Evolutionary conservation across 2,113 vertebrate genomes (phyloP).

Genomic region (Phalacrocorax carbo): DNA sequence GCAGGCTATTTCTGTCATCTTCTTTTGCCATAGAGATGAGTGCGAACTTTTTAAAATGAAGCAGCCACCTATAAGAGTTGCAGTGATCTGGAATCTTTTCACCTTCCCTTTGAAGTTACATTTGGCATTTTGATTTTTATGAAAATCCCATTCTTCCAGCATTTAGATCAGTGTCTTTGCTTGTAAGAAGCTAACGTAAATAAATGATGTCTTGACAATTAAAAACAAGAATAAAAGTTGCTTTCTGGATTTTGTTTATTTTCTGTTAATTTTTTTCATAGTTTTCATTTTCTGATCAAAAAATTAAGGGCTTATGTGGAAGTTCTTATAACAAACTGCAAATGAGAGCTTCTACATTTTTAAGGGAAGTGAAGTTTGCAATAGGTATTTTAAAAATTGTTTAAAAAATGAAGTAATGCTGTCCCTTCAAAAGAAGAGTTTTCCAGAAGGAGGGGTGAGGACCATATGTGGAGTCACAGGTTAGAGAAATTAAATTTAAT

Average conservation of each 20-base stretch:
- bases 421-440: background rate
- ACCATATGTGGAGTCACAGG: background rate
- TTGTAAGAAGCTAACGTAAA: background rate
- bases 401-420: background rate
- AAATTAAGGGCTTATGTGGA: background rate
- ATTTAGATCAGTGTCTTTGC: background rate
- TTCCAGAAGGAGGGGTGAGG: background rate
- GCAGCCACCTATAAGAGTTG: background rate
- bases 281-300: background rate
- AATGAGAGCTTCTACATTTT: background rate
- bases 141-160: background rate
- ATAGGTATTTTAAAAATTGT: background rate
- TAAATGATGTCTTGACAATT: background rate
- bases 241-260: background rate
- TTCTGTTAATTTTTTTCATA: background rate
- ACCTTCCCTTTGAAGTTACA: background rate
- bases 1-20: background rate
- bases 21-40: background rate
- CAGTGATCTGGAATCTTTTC: background rate
- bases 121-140: background rate
- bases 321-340: background rate
- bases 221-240: background rate
- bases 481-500: background rate
- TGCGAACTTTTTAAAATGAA: background rate
- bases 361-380: background rate